Percentiles rank a stretch among this genome's conserved stretches.
These are phyloP conservation scores for Melipona quadrifasciata DNA, from an alignment of 1,140 invertebrate genomes.

Conservation along the genomic window DNA sequence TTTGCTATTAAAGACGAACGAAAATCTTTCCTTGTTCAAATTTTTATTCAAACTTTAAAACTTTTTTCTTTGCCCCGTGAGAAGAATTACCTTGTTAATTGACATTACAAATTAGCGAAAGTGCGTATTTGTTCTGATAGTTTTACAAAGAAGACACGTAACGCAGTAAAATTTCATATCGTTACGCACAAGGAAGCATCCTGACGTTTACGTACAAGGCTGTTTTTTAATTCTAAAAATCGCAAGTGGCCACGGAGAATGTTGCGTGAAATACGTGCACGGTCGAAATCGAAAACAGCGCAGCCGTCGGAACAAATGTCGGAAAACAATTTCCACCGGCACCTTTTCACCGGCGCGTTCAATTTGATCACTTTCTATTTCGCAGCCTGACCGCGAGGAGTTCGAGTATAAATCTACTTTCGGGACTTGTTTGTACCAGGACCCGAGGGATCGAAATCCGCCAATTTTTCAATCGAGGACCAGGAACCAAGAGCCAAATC, in stretches of 20 bases:
- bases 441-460: background rate
- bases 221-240: background rate
- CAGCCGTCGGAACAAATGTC: conserved; percentile 11
- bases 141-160: too few relatives aligned
- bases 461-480: background rate
- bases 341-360: conserved; percentile 10
- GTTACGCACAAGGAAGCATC: background rate
- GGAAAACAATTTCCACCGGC: conserved; percentile 14
- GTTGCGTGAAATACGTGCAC: background rate
- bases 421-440: background rate
- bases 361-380: conserved; percentile 15
- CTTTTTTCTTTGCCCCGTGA: too few relatives aligned
- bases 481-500: background rate
- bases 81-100: too few relatives aligned
- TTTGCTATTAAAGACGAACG: too few relatives aligned
- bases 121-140: too few relatives aligned
- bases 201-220: background rate
- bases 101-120: too few relatives aligned
- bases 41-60: too few relatives aligned
- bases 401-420: conserved; percentile 1
- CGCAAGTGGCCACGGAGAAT: background rate
- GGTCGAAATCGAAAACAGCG: background rate
- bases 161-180: too few relatives aligned
- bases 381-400: background rate
- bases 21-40: too few relatives aligned